Evolutionary conservation across 2,797 vertebrate genomes (phyloP).

Genomic region (Pitangus sulphuratus): DNA sequence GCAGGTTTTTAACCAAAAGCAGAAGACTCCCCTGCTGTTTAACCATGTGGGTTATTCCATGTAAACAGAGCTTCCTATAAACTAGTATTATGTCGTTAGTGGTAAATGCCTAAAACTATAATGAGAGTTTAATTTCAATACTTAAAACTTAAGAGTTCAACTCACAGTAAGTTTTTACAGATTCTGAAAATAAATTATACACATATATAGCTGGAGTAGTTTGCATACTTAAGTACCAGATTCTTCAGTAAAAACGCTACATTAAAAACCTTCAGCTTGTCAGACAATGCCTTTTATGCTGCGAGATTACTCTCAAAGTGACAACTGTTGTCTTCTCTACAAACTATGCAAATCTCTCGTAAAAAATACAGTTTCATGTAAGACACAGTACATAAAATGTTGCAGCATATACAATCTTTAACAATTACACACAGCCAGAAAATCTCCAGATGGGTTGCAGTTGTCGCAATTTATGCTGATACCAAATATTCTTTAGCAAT

Average conservation of each 20-base stretch:
- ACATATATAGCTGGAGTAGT: background rate
- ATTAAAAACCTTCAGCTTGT: background rate
- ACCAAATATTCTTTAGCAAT: background rate
- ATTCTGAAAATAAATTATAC: background rate
- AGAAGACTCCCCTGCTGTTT: slow-evolving; percentile 77
- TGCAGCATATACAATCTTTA: background rate
- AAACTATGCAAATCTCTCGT: background rate
- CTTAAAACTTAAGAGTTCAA: slow-evolving; percentile 27
- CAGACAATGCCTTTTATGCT: background rate
- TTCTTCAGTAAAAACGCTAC: background rate
- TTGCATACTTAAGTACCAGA: background rate
- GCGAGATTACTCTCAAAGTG: background rate
- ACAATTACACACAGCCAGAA: background rate
- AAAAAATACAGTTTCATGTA: background rate
- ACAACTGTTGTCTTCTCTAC: background rate
- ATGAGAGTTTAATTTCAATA: slow-evolving; percentile 70
- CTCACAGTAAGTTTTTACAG: background rate
- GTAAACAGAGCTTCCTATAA: slow-evolving; percentile 66
- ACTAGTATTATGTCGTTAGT: slow-evolving; percentile 53
- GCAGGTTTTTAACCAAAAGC: slow-evolving; percentile 78
- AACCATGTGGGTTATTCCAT: slow-evolving; percentile 68
- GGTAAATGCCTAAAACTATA: slow-evolving; percentile 59
- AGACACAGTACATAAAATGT: background rate
- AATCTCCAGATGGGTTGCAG: background rate
- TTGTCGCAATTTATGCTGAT: background rate